A percentile compares a stretch with the other conserved stretches of the same genome.
Conservation (phyloP, 2,797 vertebrate genomes). For the Momotus momota region DNA sequence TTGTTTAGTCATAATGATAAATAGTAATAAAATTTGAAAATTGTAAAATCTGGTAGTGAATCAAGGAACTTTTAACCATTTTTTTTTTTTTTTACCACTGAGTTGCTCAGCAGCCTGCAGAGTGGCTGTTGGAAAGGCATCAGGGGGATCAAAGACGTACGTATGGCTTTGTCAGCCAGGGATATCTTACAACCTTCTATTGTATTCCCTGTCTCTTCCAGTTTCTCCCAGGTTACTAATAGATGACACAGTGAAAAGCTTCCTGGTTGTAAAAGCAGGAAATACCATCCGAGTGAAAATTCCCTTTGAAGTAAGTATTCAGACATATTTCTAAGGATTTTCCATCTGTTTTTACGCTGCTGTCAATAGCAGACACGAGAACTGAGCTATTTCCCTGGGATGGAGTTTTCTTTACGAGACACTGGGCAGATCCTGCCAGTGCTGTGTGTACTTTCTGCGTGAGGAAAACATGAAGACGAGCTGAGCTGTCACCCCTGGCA, state of each 20-base stretch:
- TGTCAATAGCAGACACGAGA: background rate
- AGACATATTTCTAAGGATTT: background rate
- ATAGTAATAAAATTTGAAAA: background rate
- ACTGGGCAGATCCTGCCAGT: background rate
- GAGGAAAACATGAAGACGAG: background rate
- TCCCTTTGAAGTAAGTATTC: slow-evolving; percentile 84
- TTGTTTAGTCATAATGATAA: background rate
- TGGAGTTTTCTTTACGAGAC: background rate
- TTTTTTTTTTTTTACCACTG: no score
- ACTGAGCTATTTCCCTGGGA: background rate
- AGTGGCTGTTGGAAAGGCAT: background rate
- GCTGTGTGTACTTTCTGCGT: background rate
- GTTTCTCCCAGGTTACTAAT: slow-evolving; percentile 84
- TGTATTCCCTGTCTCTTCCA: slow-evolving; percentile 53
- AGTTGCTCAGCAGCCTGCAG: background rate
- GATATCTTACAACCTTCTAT: background rate
- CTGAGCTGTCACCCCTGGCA: background rate
- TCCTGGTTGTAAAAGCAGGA: slow-evolving; percentile 82
- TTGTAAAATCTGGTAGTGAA: background rate
- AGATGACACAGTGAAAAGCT: slow-evolving; percentile 81
- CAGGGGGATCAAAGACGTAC: accelerated
- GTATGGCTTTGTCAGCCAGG: background rate
- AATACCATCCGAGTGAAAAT: slow-evolving; percentile 83
- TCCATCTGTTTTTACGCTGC: background rate
- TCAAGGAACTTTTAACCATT: background rate